Evolutionary conservation across 2,113 vertebrate species (phyloP).

Genomic region (Myotis davidii): DNA sequence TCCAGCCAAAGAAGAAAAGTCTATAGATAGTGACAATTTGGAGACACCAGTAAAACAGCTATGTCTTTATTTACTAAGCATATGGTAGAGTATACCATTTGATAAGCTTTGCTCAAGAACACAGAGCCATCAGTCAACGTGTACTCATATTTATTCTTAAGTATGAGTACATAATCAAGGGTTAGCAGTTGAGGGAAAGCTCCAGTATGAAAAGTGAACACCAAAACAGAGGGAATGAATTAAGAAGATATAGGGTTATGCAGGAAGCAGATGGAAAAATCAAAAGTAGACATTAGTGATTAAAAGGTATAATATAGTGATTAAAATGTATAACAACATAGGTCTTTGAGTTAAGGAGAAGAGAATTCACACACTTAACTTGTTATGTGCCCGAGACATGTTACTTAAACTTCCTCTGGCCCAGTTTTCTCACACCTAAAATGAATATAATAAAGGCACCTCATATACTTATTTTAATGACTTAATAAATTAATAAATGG

Average conservation of each 20-base stretch:
- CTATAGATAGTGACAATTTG: not conserved
- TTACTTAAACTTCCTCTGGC: not conserved
- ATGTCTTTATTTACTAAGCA: not conserved
- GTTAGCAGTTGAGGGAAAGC: not conserved
- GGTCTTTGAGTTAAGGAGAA: not conserved
- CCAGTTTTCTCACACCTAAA: not conserved
- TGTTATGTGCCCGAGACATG: not conserved
- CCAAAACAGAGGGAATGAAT: not conserved
- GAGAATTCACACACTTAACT: not conserved
- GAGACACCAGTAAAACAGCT: not conserved
- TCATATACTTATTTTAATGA: not conserved
- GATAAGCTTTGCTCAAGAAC: not conserved
- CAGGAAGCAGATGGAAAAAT: not conserved
- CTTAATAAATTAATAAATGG: not conserved
- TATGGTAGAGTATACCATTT: not conserved
- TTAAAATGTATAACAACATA: not conserved
- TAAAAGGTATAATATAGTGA: not conserved
- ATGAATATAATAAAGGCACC: not conserved
- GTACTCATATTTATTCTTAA: not conserved
- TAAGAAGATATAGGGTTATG: not conserved
- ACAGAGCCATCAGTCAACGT: not conserved
- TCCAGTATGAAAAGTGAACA: not conserved
- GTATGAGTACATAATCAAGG: not conserved
- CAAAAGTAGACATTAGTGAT: not conserved
- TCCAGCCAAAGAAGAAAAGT: not conserved